Base-by-base conservation (phyloP, 2,888 invertebrate species). In the Sturmia bella region DNA sequence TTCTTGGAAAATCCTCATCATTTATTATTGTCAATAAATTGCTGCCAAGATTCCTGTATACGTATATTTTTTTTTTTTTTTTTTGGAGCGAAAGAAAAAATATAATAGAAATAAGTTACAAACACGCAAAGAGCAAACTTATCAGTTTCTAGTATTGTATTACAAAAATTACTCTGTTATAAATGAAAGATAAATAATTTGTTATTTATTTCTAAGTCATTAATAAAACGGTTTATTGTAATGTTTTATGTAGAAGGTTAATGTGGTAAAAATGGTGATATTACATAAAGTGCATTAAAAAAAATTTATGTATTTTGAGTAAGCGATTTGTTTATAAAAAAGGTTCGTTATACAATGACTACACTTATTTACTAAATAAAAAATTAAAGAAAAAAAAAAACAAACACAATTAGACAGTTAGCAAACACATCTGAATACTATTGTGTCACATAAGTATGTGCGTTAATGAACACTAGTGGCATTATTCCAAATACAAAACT, bases 11-110 rank as follows among this genome's bases (percentile, higher is more conserved):
- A 80, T 95, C 93, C 83, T 93, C 92, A 84, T 92, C 92, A 78
- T 94, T 92, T 88, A 97, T 94, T 89, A 93, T 92, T 86, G 93
- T 91, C 88, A 97, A 92, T 89, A 93, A 92, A 92, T 97, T 97
- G 89, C 93, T 94, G 85, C 94, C 95, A 88, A 97, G 92, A 91
- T 95, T 95, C 89, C 96, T 96, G 64, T 6, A 21, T 64, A 41
- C n/a, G n/a, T n/a, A n/a, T n/a, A n/a, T n/a, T n/a, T n/a, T n/a
- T n/a, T 63, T 70, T 75, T 45, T 5, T 41, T n/a, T 9, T 9
- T 54, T 27, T 27, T 7, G 9, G 1, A 15, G 6, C 3, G 6
- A 11, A 61, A 57, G 12, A 4, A 39, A 12, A 61, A 73, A 57
- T 37, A 27, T 13, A 13, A n/a, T n/a, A n/a, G n/a, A 45, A 50